Percentiles rank a stretch among this genome's conserved stretches.
Conservation (phyloP, 2,113 vertebrate species). For the Brienomyrus brachyistius region DNA sequence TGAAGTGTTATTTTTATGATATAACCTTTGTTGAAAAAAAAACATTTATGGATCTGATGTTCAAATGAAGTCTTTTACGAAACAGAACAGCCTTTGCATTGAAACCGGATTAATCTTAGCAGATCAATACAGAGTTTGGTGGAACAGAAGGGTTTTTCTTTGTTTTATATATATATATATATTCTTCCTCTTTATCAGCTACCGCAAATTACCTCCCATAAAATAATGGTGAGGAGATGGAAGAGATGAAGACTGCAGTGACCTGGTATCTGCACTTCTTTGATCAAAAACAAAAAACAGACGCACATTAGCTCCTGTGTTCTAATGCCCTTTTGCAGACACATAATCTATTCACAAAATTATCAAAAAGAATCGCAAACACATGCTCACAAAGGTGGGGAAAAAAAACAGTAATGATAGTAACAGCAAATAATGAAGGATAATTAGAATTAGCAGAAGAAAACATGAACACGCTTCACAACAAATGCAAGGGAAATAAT, state of each 20-base stretch:
- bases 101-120: neutral
- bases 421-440: slow-evolving; percentile 9
- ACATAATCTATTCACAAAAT: slow-evolving; percentile 15
- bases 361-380: slow-evolving; percentile 1
- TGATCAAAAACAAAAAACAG: neutral
- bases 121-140: neutral
- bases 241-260: neutral
- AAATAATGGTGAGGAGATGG: neutral
- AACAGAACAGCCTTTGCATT: neutral
- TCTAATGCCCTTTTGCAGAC: neutral
- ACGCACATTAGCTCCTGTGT: too few species aligned
- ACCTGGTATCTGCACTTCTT: neutral
- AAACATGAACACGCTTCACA: neutral
- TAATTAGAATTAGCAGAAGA: neutral
- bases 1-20: neutral
- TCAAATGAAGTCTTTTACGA: neutral
- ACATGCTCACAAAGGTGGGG: neutral
- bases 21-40: neutral
- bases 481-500: neutral
- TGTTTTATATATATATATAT: neutral
- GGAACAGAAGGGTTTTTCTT: neutral
- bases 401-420: neutral
- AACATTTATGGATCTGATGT: neutral
- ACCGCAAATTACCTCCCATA: neutral
- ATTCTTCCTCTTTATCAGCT: neutral